These are phyloP conservation scores for Mobula birostris DNA, from an alignment of 2,113 vertebrate species.

Conservation along the genomic window DNA sequence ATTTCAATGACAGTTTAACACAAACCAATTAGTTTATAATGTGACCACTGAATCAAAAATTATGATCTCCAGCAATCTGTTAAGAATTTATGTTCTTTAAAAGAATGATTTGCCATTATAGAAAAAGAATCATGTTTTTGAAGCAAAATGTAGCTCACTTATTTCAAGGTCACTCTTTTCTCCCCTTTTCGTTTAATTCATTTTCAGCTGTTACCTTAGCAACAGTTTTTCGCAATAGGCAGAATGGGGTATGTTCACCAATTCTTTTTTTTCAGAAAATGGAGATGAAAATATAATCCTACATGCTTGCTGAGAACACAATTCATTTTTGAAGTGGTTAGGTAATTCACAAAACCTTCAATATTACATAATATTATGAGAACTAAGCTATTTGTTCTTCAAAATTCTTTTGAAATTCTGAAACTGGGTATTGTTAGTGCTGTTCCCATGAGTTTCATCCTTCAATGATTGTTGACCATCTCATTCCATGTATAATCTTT, in stretches of 20 bases:
- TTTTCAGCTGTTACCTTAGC: constrained; percentile 2
- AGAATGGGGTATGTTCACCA: background rate
- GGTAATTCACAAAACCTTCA: background rate
- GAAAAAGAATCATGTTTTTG: background rate
- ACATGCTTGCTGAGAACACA: constrained; percentile 2
- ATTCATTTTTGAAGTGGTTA: background rate
- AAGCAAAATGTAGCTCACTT: background rate
- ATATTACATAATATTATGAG: background rate
- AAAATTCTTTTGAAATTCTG: background rate
- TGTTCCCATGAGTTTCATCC: background rate
- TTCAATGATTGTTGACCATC: background rate
- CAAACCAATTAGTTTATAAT: background rate
- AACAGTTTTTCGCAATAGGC: background rate
- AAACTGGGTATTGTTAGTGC: background rate
- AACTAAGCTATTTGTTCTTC: background rate
- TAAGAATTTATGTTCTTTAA: background rate
- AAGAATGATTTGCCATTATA: background rate
- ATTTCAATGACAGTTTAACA: background rate
- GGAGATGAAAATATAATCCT: background rate
- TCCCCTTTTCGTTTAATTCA: background rate
- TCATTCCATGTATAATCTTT: background rate
- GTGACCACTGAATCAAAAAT: background rate
- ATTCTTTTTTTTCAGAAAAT: constrained; percentile 13
- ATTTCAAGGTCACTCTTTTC: background rate
- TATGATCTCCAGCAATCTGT: background rate